These are phyloP conservation scores for Fragum fragum DNA, from an alignment of 2,888 invertebrate genomes.

Conservation along the genomic window DNA sequence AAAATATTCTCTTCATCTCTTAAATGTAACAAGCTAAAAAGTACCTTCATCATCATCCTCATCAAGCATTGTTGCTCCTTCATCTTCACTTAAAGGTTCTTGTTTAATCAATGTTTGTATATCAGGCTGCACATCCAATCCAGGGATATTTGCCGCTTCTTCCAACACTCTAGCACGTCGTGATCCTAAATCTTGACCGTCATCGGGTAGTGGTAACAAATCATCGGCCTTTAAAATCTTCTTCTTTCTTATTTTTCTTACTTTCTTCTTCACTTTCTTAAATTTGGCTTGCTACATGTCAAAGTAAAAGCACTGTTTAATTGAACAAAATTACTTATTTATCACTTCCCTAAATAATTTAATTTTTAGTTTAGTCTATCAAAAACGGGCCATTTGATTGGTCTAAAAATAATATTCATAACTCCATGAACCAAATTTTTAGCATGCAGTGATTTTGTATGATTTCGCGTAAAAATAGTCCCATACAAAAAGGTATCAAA, in stretches of 20 bases:
- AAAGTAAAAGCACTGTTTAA: too few species aligned
- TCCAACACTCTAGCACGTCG: conserved; percentile 57
- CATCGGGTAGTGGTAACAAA: conserved; percentile 87
- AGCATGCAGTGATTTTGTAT: too few species aligned
- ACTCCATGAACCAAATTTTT: too few species aligned
- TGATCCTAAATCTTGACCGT: conserved; percentile 70
- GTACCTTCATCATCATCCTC: conserved; percentile 12
- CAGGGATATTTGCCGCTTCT: conserved; percentile 13
- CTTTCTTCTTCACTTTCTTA: conserved; percentile 93
- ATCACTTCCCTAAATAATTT: too few species aligned
- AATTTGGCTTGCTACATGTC: conserved; percentile 83
- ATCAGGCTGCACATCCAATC: conserved; percentile 8
- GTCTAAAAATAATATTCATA: too few species aligned
- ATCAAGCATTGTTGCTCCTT: conserved; percentile 4
- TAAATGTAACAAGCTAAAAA: too few species aligned
- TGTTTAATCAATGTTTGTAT: neutral
- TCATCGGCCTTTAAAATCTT: conserved; percentile 92
- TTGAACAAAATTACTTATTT: too few species aligned
- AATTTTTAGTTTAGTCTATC: too few species aligned
- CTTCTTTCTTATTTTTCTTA: conserved; percentile 90
- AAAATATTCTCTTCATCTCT: too few species aligned
- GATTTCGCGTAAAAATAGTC: too few species aligned
- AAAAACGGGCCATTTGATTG: too few species aligned
- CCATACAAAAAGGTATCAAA: too few species aligned
- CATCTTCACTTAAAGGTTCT: conserved; percentile 14